These are phyloP conservation scores for Pinctada fucata DNA, from an alignment of 2,888 invertebrate genomes.

Conservation along the genomic window DNA sequence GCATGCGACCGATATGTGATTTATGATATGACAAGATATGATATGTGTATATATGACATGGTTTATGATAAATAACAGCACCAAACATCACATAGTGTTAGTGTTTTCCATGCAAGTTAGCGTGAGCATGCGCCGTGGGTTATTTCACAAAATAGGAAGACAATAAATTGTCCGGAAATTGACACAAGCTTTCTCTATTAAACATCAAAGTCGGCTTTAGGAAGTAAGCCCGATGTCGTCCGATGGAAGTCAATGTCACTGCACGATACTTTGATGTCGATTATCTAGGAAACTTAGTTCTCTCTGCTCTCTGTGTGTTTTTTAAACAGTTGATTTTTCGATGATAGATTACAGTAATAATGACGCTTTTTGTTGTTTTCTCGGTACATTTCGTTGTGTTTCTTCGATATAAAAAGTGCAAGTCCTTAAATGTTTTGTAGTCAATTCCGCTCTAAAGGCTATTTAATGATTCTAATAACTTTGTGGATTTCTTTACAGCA, in stretches of 20 bases:
- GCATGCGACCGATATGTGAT: too few relatives aligned
- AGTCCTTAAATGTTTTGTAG: too few relatives aligned
- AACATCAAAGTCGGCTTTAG: constrained; percentile 40
- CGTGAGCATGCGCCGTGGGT: not conserved
- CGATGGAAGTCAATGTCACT: constrained; percentile 20
- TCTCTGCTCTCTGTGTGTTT: constrained; percentile 1
- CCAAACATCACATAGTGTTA: not conserved
- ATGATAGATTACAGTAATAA: too few relatives aligned
- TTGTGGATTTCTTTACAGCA: too few relatives aligned
- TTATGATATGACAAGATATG: too few relatives aligned
- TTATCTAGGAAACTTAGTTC: constrained; percentile 3
- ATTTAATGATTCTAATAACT: too few relatives aligned
- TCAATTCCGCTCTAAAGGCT: too few relatives aligned
- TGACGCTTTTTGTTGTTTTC: too few relatives aligned
- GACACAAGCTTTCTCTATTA: constrained; percentile 36
- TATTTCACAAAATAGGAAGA: constrained; percentile 33
- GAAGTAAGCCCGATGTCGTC: constrained; percentile 37
- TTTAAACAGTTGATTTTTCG: not conserved
- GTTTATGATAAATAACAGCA: not conserved
- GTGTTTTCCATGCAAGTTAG: not conserved
- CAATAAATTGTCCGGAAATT: constrained; percentile 42
- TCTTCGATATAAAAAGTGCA: too few relatives aligned
- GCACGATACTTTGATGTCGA: constrained; percentile 22
- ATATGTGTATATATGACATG: too few relatives aligned
- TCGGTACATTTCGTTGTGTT: too few relatives aligned